Conservation (phyloP, 2,888 invertebrate genomes). For the Chymomyza amoena region DNA sequence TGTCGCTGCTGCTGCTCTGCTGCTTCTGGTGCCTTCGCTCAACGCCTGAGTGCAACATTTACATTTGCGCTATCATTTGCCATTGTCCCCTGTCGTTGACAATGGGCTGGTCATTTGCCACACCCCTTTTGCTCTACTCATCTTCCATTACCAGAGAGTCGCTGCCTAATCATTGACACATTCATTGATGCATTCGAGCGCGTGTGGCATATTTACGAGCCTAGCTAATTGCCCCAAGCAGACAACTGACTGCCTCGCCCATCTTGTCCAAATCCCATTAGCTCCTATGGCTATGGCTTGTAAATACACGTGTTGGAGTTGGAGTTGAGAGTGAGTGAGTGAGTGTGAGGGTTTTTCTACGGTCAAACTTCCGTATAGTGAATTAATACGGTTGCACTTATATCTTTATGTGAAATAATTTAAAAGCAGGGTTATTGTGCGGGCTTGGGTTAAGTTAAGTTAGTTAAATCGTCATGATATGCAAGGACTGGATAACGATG, state of each 20-base stretch:
- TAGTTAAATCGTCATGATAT: no score
- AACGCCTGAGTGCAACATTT: constrained; percentile 55
- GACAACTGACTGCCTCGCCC: neutral
- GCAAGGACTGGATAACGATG: no score
- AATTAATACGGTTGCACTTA: neutral
- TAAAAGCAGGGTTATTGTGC: no score
- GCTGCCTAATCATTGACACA: constrained; percentile 68
- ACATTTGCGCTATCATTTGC: constrained; percentile 57
- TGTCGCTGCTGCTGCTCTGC: constrained; percentile 16
- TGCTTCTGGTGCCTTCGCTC: constrained; percentile 8
- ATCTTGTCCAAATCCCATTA: neutral
- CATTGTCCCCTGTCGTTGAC: constrained; percentile 51
- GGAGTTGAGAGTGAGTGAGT: neutral
- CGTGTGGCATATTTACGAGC: constrained; percentile 59
- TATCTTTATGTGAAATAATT: no score
- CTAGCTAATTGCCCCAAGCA: constrained; percentile 45
- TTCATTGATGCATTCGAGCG: constrained; percentile 59
- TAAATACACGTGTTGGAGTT: neutral
- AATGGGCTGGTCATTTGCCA: constrained; percentile 51
- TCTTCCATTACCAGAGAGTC: neutral
- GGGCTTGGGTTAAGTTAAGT: no score
- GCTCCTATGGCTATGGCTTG: neutral
- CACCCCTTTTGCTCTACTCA: constrained; percentile 16
- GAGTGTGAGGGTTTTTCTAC: neutral
- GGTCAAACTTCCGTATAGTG: neutral